Evolutionary conservation across 2,113 vertebrate genomes (phyloP), one percentile per base, ranked within the genome.

Genomic region (Sciurus niger): DNA sequence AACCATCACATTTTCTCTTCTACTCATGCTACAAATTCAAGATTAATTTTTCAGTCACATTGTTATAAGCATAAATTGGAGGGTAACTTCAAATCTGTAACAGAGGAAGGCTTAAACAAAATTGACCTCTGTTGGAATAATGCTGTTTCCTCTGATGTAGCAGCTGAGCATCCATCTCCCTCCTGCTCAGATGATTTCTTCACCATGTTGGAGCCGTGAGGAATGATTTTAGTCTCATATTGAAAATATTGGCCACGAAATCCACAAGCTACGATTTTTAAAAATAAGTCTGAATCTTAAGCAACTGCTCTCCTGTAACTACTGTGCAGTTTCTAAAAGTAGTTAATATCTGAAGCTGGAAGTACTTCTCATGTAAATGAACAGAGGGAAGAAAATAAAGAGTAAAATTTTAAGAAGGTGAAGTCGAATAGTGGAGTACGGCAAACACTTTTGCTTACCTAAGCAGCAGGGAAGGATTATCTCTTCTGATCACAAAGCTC

Each of bases 1-100:
- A 98, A 99, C 99, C 99, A 99, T 99, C 99, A 99, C 98, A 99
- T 99, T 99, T 99, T 99, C 99, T 99, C 98, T 99, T 99, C 99
- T 99, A 99, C 98, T 98, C 99, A 99, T 99, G 99, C 99, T 99
- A 99, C 98, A 99, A 98, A 98, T 98, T 99, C 98, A 98, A 98
- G 98, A 99, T 98, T 98, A 99, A 98, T 99, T 8, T 99, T 98
- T 99, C 99, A 99, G 99, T 98, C 99, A 99, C 98, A 98, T 4
- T 97, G 99, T 98, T 99, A 99, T 98, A 98, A 99, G 99, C 98
- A 99, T 98, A 98, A 98, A 98, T 96, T 98, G 98, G 98, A 96
- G 98, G 98, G 98, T 98, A 98, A 98, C 99, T 99, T 99, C 98
- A 98, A 97, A 98, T 98, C 98, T 98, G 98, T 99, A 99, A 99